Evolutionary conservation across 2,888 invertebrate genomes (phyloP), one percentile per base, ranked within the genome.

Genomic region (Lasioglossum lativentre): DNA sequence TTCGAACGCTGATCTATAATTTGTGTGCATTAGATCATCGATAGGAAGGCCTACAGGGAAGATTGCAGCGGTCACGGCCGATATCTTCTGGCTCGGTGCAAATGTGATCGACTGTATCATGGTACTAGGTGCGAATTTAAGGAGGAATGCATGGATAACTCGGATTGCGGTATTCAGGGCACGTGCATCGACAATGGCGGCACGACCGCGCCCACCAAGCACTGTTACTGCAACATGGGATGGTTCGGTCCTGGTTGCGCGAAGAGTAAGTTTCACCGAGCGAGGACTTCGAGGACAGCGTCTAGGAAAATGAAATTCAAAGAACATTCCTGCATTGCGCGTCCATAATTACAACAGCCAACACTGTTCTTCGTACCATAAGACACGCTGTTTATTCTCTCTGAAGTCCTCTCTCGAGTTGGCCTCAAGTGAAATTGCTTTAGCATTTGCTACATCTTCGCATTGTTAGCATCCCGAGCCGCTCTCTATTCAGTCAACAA

Each of bases 201-300:
- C 4, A 98, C 98, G 0, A 97, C 98, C 42, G 96, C 97, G 14
- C 99, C 99, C 0, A 96, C 96, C 66, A 97, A 96, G 90, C 97
- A 98, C 93, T 99, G 99, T 94, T 99, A 98, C 95, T 99, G 99
- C 93, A 97, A 98, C 83, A 96, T 97, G 78, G 99, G 99, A 27
- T 98, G 97, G 96, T 98, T 97, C 93, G 99, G 99, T 4, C 96
- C 97, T 38, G 97, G 97, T 0, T 99, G 99, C 93, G 97, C 97
- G 86, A 98, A 98, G 95, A 97, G 98, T 98, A 94, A 96, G 97
- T 95, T 82, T 75, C 77, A 45, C 56, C 47, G 8, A 71, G 34
- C 3, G 30, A 47, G n/a, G 16, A 42, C 30, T 59, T 81, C 23
- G 47, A 45, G 19, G 40, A 23, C 68, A 63, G n/a, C 76, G 40